phyloP scores from a whole-genome alignment of 2,888 invertebrate genomes.

The Villa cingulata region DNA sequence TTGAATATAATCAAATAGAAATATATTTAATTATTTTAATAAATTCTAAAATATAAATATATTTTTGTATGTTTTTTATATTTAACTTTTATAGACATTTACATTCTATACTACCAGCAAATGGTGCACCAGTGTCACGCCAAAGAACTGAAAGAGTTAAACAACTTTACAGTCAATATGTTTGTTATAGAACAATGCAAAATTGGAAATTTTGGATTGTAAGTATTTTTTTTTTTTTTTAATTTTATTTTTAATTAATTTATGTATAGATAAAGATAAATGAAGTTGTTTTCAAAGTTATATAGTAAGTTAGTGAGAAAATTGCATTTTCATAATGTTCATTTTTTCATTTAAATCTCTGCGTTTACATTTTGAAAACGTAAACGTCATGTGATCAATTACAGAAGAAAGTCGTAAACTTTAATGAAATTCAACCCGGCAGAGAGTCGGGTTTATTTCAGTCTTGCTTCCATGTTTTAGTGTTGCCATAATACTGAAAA shows the following conservation, averaged over 20 bases:
- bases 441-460: no score
- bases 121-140: conserved; percentile 85
- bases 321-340: no score
- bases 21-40: conserved; percentile 3
- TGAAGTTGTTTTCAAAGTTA: no score
- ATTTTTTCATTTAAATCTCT: no score
- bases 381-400: no score
- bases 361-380: no score
- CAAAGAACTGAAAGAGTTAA: conserved; percentile 81
- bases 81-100: conserved; percentile 56
- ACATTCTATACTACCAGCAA: conserved; percentile 88
- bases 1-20: no score
- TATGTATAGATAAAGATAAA: neutral
- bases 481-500: no score
- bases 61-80: neutral
- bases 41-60: neutral
- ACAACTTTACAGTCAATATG: conserved; percentile 88
- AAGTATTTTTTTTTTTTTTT: conserved; percentile 27
- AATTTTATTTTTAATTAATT: neutral
- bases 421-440: no score
- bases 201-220: conserved; percentile 99
- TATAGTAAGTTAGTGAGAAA: no score
- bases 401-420: no score
- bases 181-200: conserved; percentile 67
- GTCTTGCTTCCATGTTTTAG: no score